A percentile compares a stretch with the other conserved stretches of the same genome.
These are phyloP conservation scores for Corythornis leucogaster DNA, from an alignment of 2,797 vertebrate species.

Conservation along the genomic window DNA sequence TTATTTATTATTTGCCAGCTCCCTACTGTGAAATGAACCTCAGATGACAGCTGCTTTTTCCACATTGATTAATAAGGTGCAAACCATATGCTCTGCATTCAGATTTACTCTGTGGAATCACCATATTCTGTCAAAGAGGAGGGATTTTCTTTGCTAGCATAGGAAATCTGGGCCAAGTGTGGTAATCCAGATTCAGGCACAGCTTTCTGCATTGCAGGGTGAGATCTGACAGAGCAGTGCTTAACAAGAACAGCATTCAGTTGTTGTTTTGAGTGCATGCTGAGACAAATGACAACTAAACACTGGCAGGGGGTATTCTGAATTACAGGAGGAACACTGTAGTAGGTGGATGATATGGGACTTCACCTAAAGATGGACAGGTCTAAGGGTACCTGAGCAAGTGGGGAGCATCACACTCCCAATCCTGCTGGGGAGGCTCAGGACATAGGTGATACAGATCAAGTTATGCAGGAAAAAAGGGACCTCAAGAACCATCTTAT, in stretches of 20 bases:
- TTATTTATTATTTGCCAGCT: conserved; percentile 63
- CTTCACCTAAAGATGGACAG: neutral
- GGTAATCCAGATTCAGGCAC: neutral
- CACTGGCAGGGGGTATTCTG: neutral
- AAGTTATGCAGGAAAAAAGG: neutral
- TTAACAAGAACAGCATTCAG: neutral
- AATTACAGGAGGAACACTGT: neutral
- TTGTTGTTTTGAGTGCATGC: neutral
- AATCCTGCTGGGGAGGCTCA: neutral
- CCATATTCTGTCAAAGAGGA: neutral
- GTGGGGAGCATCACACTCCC: neutral
- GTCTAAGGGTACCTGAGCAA: neutral
- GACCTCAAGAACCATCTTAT: neutral
- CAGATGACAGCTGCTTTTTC: conserved; percentile 55
- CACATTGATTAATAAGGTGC: conserved; percentile 43
- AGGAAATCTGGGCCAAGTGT: conserved; percentile 13
- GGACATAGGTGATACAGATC: neutral
- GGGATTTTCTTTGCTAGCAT: conserved; percentile 16
- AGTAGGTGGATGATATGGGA: neutral
- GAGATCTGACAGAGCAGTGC: neutral
- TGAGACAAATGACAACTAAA: neutral
- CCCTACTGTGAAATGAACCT: conserved; percentile 17
- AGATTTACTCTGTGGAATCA: conserved; percentile 2
- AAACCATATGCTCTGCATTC: neutral
- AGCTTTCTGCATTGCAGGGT: neutral